Percentiles rank a stretch among this genome's conserved stretches.
phyloP scores from a whole-genome alignment of 2,888 invertebrate genomes.

The Diarsia mendica region DNA sequence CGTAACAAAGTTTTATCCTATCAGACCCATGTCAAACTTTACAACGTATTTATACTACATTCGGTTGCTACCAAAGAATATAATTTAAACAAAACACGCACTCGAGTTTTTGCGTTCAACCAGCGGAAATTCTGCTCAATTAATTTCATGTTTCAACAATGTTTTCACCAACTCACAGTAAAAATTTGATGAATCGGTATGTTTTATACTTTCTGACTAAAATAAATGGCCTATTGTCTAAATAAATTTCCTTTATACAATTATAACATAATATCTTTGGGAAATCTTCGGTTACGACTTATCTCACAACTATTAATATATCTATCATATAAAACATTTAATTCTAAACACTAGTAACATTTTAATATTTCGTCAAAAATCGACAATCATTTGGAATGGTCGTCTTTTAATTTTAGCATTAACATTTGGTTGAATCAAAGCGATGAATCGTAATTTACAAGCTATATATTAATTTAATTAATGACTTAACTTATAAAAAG shows the following conservation, averaged over 20 bases:
- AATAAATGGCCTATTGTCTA: slow-evolving; percentile 42
- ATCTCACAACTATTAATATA: slow-evolving; percentile 51
- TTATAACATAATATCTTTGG: slow-evolving; percentile 67
- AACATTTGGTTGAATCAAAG: slow-evolving; percentile 54
- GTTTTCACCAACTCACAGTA: not conserved
- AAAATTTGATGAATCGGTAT: slow-evolving; percentile 10
- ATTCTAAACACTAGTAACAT: slow-evolving; percentile 63
- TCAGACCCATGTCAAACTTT: slow-evolving; percentile 63
- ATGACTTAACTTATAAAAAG: slow-evolving; percentile 40
- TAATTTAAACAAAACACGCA: slow-evolving; percentile 32
- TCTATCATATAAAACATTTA: slow-evolving; percentile 71
- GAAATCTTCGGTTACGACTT: slow-evolving; percentile 61
- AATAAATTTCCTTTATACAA: slow-evolving; percentile 53
- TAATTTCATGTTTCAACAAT: slow-evolving; percentile 5
- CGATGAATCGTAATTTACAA: slow-evolving; percentile 49
- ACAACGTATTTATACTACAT: slow-evolving; percentile 43
- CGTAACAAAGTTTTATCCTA: slow-evolving; percentile 58
- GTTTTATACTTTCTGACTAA: slow-evolving; percentile 21
- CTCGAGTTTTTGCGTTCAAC: slow-evolving; percentile 29
- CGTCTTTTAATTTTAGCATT: slow-evolving; percentile 51
- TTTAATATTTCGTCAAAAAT: slow-evolving; percentile 64
- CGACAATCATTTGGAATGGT: slow-evolving; percentile 69
- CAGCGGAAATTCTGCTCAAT: slow-evolving; percentile 23
- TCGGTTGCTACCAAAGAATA: slow-evolving; percentile 49
- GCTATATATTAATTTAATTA: slow-evolving; percentile 34